Base-by-base conservation (phyloP, 2,113 vertebrate genomes). In the Upupa epops region DNA sequence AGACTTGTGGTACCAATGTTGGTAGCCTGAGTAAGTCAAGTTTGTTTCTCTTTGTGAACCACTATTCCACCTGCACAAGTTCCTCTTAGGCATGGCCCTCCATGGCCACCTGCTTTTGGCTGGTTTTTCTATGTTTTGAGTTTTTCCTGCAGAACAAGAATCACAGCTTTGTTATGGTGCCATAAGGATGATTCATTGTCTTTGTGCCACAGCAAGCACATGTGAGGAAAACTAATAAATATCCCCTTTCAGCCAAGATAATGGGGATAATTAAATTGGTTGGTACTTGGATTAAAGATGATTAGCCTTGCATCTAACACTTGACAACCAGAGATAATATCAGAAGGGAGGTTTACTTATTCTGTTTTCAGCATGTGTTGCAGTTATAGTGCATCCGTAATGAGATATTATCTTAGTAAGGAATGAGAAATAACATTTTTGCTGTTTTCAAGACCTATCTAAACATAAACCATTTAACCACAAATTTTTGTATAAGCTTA, bases 401-500 rank as follows among this genome's bases (percentile, higher is more conserved):
- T 94, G 83, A 92, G 78, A 95, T 92, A 64, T 37, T 80, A 86
- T 66, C 93, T 81, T 64, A 82, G 64, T 56, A 83, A 68, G 91
- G 83, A 94, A 80, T 52, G 71, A 97, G 79, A 96, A 95, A 95
- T 77, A 76, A 52, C 72, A 42, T 64, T 92, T 89, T 72, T 81
- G 31, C n/a, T 1, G 16, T 56, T 96, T 88, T 94, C 83, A 94
- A 73, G 83, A 86, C 52, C 46, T 73, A 92, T 88, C 73, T 86
- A 61, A 94, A 94, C 58, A 52, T 61, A 42, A 77, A n/a, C n/a
- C 63, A 61, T 95, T 95, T 95, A 88, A 86, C 81, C 31, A 75
- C 65, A 36, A 83, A 71, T 92, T 95, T 96, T 86, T 73, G 29
- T 73, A 29, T 96, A 88, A 96, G 32, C 55, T 97, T 85, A 89